Percentiles rank a stretch among this genome's conserved stretches.
These are phyloP conservation scores for Hemistola chrysoprasaria DNA, from an alignment of 2,888 invertebrate genomes.

Conservation along the genomic window DNA sequence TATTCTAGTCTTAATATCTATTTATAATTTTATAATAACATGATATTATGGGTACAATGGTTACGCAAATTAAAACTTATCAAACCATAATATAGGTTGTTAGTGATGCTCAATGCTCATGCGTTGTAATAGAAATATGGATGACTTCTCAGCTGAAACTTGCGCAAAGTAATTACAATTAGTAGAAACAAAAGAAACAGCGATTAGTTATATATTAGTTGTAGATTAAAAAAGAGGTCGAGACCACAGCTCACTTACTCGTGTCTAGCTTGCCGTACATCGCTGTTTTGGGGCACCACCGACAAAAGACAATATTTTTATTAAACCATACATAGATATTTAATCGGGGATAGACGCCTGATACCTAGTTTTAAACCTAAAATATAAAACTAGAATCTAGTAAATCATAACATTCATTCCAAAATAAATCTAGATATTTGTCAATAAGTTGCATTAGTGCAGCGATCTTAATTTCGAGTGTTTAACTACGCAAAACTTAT, in stretches of 20 bases:
- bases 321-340: slow-evolving; percentile 51
- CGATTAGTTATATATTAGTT: slow-evolving; percentile 74
- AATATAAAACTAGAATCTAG: no score
- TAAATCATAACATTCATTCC: no score
- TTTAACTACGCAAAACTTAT: neutral
- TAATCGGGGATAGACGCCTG: no score
- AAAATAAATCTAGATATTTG: no score
- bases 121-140: slow-evolving; percentile 56
- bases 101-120: slow-evolving; percentile 65
- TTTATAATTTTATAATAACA: slow-evolving; percentile 10
- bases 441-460: no score
- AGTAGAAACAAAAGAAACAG: slow-evolving; percentile 69
- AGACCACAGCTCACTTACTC: slow-evolving; percentile 83
- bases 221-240: slow-evolving; percentile 72
- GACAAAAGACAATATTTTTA: slow-evolving; percentile 79
- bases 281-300: slow-evolving; percentile 81
- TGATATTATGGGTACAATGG: slow-evolving; percentile 31
- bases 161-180: slow-evolving; percentile 55
- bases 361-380: no score
- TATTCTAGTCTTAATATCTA: slow-evolving; percentile 33
- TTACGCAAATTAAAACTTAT: slow-evolving; percentile 46
- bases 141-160: slow-evolving; percentile 61
- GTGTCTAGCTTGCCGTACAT: slow-evolving; percentile 74
- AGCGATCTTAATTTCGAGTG: no score
- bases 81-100: slow-evolving; percentile 48